A percentile compares a stretch with the other conserved stretches of the same genome.
These are phyloP conservation scores for Drosophila pseudotakahashii DNA, from an alignment of 2,888 invertebrate species.

Conservation along the genomic window DNA sequence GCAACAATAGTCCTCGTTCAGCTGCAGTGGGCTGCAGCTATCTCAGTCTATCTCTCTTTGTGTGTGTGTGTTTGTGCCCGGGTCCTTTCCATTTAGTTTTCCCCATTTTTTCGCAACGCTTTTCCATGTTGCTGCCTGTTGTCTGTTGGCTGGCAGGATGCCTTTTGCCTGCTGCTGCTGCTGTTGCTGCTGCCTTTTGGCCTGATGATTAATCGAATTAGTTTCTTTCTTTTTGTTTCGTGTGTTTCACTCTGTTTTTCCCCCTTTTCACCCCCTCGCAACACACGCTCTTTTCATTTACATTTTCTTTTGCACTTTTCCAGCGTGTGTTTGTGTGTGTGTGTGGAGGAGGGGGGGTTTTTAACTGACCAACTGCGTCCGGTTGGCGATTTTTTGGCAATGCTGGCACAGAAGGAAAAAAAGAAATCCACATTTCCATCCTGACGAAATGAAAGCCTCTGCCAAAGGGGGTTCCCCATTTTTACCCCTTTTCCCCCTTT, in stretches of 20 bases:
- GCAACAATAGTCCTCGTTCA: conserved; percentile 34
- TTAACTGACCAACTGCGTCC: conserved; percentile 76
- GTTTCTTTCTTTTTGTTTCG: conserved; percentile 65
- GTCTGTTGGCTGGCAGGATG: conserved; percentile 34
- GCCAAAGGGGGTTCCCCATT: conserved; percentile 32
- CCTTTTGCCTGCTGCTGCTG: conserved; percentile 37
- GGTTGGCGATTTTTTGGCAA: conserved; percentile 66
- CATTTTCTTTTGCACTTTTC: conserved; percentile 78
- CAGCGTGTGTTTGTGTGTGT: conserved; percentile 64
- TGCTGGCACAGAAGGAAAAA: conserved; percentile 37
- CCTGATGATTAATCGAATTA: conserved; percentile 78
- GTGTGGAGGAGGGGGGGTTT: background rate
- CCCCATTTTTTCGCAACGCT: conserved; percentile 10
- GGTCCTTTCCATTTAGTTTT: conserved; percentile 40
- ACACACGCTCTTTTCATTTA: conserved; percentile 70
- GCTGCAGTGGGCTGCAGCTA: conserved; percentile 38
- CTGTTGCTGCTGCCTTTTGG: conserved; percentile 42
- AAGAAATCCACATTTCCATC: conserved; percentile 63
- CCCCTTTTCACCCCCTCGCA: conserved; percentile 5
- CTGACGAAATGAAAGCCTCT: conserved; percentile 79
- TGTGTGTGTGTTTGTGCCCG: conserved; percentile 9
- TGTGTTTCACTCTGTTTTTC: conserved; percentile 8
- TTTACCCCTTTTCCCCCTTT: background rate
- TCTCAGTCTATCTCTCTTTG: background rate
- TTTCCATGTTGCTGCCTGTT: conserved; percentile 4